A percentile compares a stretch with the other conserved stretches of the same genome.
Conservation (phyloP, 1,140 invertebrate species). For the Aphelenchoides fujianensis region DNA sequence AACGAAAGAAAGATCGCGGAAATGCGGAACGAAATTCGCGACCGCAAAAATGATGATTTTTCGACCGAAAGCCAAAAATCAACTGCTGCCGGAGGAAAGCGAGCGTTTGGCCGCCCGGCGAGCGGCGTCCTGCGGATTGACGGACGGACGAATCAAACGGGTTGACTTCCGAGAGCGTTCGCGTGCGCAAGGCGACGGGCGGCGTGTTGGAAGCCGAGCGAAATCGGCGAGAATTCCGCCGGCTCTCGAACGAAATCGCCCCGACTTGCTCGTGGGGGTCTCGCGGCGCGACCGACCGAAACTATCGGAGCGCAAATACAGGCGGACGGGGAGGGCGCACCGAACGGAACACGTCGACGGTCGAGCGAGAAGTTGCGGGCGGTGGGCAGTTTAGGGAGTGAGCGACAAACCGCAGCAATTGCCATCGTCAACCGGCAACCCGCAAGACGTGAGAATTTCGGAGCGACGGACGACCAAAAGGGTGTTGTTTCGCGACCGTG, state of each 20-base stretch:
- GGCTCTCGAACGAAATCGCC: neutral
- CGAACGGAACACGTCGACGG: neutral
- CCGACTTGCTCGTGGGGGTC: neutral
- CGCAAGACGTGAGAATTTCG: too few species aligned
- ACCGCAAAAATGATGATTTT: neutral
- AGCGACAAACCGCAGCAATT: neutral
- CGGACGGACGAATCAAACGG: too few species aligned
- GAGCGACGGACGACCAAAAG: too few species aligned
- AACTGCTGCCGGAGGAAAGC: neutral
- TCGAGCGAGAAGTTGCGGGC: neutral
- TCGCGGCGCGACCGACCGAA: neutral
- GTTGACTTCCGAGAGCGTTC: neutral
- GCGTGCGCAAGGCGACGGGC: neutral
- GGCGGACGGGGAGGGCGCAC: neutral
- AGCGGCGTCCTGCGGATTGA: too few species aligned
- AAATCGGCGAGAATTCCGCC: neutral
- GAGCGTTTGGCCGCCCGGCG: too few species aligned
- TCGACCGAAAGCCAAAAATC: neutral
- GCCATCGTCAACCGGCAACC: neutral
- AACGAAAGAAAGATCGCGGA: too few species aligned
- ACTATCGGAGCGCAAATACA: slow-evolving; percentile 5
- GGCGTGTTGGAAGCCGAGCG: neutral
- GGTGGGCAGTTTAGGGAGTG: neutral
- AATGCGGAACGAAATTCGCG: too few species aligned
- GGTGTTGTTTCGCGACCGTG: too few species aligned